Base-by-base conservation (phyloP, 2,797 vertebrate genomes). In the Squalus acanthias region DNA sequence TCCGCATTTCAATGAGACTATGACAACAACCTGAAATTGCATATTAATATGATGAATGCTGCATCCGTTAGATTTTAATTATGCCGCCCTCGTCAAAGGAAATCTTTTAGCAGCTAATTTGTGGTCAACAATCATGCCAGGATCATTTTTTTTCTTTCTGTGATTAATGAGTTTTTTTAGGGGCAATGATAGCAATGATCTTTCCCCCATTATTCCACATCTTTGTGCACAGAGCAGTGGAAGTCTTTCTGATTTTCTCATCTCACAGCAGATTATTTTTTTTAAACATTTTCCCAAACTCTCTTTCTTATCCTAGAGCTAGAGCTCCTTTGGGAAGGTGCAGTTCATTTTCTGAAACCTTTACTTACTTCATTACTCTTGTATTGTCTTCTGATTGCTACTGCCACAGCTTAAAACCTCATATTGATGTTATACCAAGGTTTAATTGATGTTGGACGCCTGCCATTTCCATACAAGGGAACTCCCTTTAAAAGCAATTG, bases 41-140 rank as follows among this genome's bases (percentile, higher is more conserved):
- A 69, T 67, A 22, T 93, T 93, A 93, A 69, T 26, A 69, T 69
- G 65, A 93, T 93, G 91, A 93, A 46, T 69, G n/a, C 65, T 67
- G 22, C 63, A 46, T 67, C n/a, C 22, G 8, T 50, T 93, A 24
- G 91, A 69, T 69, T 93, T 93, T 46, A 46, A 93, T 46, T 69
- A 93, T 69, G 65, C 20, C 20, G 39, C 10, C n/a, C 65, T 26
- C n/a, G 69, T 46, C 63, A 93, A 93, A 69, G 22, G n/a, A 24
- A 93, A 93, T 46, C n/a, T 33, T 93, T 93, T 13, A 67, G 91
- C 65, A 93, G 20, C 63, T 93, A 93, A 93, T 93, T 93, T 24
- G 8, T 24, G 15, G n/a, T 3, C 91, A 26, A 46, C 63, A 69
- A 24, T 46, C 65, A 69, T 69, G 65, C 65, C 91, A 93, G n/a